phyloP scores from a whole-genome alignment of 1,140 invertebrate genomes.

The Lutraria rhynchaena region DNA sequence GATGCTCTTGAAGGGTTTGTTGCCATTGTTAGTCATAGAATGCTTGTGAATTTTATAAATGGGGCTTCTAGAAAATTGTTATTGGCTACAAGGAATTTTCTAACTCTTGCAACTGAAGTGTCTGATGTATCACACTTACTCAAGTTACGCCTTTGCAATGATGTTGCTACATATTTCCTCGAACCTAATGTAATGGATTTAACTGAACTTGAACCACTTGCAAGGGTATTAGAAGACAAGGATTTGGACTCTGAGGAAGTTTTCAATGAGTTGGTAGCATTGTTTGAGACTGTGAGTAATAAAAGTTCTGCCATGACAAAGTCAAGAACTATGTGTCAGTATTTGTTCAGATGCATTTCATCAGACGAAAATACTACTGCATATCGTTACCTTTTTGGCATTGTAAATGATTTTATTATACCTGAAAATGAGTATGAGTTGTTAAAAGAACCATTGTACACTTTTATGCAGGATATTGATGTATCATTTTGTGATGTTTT shows the following conservation, averaged over 20 bases:
- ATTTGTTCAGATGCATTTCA: slow-evolving; percentile 22
- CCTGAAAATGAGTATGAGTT: slow-evolving; percentile 19
- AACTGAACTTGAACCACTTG: not conserved
- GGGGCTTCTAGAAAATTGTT: no score
- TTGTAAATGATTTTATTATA: not conserved
- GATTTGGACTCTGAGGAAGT: slow-evolving; percentile 18
- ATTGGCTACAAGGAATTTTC: no score
- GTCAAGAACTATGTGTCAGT: slow-evolving; percentile 22
- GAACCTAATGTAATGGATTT: not conserved
- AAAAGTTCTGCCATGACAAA: not conserved
- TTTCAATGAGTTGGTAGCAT: not conserved
- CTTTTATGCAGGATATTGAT: not conserved
- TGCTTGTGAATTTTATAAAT: no score
- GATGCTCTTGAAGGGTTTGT: no score
- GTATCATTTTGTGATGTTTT: not conserved
- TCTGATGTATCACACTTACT: no score
- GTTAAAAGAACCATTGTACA: slow-evolving; percentile 4
- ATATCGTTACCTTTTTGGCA: slow-evolving; percentile 7
- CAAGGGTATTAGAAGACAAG: not conserved
- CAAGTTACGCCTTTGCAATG: slow-evolving; percentile 15
- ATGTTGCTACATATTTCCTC: slow-evolving; percentile 14
- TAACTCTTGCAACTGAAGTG: no score
- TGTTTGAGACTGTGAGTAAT: not conserved
- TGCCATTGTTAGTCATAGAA: no score
- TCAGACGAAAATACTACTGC: not conserved